A percentile compares a stretch with the other conserved stretches of the same genome.
phyloP scores from a whole-genome alignment of 1,140 invertebrate species.

The Bombus sylvicola region DNA sequence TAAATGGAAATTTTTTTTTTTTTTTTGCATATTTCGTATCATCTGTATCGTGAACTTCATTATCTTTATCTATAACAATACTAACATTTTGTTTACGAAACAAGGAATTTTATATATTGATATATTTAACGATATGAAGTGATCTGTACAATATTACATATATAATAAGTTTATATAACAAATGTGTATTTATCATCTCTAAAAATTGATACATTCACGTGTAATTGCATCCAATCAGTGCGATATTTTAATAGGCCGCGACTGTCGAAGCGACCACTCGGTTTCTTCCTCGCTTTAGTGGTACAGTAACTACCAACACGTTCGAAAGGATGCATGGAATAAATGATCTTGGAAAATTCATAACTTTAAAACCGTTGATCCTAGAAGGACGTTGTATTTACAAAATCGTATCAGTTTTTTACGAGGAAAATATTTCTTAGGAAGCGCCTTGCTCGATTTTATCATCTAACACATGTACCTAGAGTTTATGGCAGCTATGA shows the following conservation, averaged over 20 bases:
- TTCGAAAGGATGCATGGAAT: conserved; percentile 29
- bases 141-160: neutral
- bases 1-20: neutral
- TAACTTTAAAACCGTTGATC: conserved; percentile 62
- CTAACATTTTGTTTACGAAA: conserved; percentile 19
- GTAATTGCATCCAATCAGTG: conserved; percentile 60
- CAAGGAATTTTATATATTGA: neutral
- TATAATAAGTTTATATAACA: neutral
- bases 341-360: conserved; percentile 55
- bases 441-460: conserved; percentile 72
- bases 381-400: conserved; percentile 53
- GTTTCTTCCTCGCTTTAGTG: conserved; percentile 68
- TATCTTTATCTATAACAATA: conserved; percentile 48
- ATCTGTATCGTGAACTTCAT: conserved; percentile 19
- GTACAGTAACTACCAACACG: conserved; percentile 69
- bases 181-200: conserved; percentile 31
- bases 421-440: conserved; percentile 63
- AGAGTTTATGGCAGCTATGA: neutral
- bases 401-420: conserved; percentile 74
- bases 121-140: no score
- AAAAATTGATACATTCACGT: conserved; percentile 41
- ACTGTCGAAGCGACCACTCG: conserved; percentile 62
- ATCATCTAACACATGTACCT: conserved; percentile 45
- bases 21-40: neutral
- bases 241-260: conserved; percentile 61